These are phyloP conservation scores for Saguinus midas DNA, from an alignment of 2,113 vertebrate genomes.

Conservation along the genomic window DNA sequence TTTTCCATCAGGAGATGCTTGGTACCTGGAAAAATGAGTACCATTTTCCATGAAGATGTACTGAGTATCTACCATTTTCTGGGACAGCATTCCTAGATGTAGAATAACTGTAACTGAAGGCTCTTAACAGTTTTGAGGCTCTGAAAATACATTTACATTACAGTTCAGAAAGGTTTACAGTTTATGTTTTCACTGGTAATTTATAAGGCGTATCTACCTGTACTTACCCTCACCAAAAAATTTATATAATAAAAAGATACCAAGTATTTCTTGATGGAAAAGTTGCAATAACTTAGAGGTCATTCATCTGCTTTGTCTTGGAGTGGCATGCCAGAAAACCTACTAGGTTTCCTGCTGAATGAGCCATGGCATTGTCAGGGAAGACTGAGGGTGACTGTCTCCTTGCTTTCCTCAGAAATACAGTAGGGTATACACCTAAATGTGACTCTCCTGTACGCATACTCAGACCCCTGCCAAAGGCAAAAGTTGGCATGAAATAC, in stretches of 20 bases:
- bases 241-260: too few relatives aligned
- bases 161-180: not conserved
- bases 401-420: not conserved
- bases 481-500: not conserved
- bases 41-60: too few relatives aligned
- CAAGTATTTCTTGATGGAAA: not conserved
- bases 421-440: not conserved
- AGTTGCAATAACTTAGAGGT: not conserved
- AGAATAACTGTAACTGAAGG: not conserved
- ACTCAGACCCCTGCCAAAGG: fast-evolving
- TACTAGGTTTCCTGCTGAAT: not conserved
- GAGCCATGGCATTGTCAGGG: not conserved
- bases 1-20: not conserved
- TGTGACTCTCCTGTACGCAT: not conserved
- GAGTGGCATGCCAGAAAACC: too few relatives aligned
- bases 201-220: not conserved
- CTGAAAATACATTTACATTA: not conserved
- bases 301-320: not conserved
- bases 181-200: not conserved
- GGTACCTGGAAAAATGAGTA: not conserved
- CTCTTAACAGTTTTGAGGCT: not conserved
- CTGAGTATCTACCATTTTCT: not conserved
- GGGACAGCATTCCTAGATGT: not conserved
- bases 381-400: not conserved
- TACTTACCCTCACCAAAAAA: not conserved